Conservation (phyloP, 2,797 vertebrate genomes). For the Furcifer pardalis region DNA sequence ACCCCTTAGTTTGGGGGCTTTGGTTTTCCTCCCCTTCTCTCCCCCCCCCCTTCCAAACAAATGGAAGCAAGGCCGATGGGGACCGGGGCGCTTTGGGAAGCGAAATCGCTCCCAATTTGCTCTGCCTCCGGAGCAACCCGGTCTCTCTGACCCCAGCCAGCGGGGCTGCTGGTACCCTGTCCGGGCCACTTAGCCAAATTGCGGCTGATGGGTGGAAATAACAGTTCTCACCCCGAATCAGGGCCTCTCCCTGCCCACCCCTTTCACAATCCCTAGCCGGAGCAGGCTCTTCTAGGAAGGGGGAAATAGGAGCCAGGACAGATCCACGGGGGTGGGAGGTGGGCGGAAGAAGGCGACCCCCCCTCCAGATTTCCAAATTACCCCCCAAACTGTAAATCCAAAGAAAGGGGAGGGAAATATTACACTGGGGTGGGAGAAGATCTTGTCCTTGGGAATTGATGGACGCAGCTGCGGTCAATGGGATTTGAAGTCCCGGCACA, state of each 20-base stretch:
- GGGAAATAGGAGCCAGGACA: not conserved
- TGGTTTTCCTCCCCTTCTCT: not conserved
- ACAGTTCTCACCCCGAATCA: slow-evolving; percentile 82
- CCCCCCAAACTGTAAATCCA: not conserved
- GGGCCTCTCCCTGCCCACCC: slow-evolving; percentile 38
- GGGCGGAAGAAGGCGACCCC: not conserved
- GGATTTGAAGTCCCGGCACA: too few relatives aligned
- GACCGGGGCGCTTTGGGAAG: slow-evolving; percentile 64
- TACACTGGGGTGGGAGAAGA: too few relatives aligned
- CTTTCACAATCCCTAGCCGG: not conserved
- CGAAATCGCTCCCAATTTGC: slow-evolving; percentile 68
- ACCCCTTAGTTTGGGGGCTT: not conserved
- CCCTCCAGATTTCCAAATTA: not conserved
- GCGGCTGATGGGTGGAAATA: slow-evolving; percentile 85
- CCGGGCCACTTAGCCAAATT: slow-evolving; percentile 82
- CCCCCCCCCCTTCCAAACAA: not conserved
- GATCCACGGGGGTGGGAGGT: too few relatives aligned
- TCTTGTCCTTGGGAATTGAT: too few relatives aligned
- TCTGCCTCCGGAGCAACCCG: slow-evolving; percentile 72
- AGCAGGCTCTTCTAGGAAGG: too few relatives aligned
- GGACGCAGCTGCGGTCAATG: too few relatives aligned
- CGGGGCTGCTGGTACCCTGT: slow-evolving; percentile 79
- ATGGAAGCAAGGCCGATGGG: slow-evolving; percentile 71
- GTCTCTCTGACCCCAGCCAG: slow-evolving; percentile 82
- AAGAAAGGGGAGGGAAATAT: not conserved